Evolutionary conservation across 2,888 invertebrate species (phyloP), one percentile per base, ranked within the genome.

Genomic region (Cyaniris semiargus): DNA sequence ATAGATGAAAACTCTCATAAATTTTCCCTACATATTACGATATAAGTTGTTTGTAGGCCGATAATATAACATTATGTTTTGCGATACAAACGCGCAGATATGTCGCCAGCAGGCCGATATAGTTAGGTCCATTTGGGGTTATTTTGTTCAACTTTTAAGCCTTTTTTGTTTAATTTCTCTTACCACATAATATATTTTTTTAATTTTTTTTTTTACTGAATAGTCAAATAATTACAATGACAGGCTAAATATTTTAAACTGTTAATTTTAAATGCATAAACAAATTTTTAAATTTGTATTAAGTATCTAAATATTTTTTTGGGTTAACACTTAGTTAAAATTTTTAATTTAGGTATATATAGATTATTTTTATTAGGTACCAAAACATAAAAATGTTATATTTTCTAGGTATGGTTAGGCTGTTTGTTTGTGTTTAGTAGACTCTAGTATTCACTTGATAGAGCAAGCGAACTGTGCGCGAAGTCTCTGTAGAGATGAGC

Each of bases 401-500:
- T 27, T 3, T 0, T 21, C 8, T 13, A 27, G 27, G 13, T 18
- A 23, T 31, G 27, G 27, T 66, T 66, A 27, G n/a, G 38, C 38
- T 21, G 10, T n/a, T 38, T 34, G 53, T 10, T 15, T 31, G 23
- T 8, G 44, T 27, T n/a, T 10, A 23, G 48, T 21, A 7, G 76
- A 75, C 74, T 44, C 75, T 70, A 78, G 74, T 48, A 78, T 80
- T 89, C 86, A 92, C 89, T 91, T 89, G 86, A 87, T 90, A 82
- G 90, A 89, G 88, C 92, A 89, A 77, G 91, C 83, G 86, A 91
- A 92, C 80, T 88, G 91, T 81, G 91, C 92, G 81, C 92, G 91
- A 83, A 92, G 87, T 75, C 90, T 88, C 79, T 84, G 88, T 87
- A 92, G 86, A 81, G 90, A 84, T 79, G 86, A 79, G 75, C 77